phyloP scores from a whole-genome alignment of 1,140 invertebrate genomes.

The Drosophila setifemur region DNA sequence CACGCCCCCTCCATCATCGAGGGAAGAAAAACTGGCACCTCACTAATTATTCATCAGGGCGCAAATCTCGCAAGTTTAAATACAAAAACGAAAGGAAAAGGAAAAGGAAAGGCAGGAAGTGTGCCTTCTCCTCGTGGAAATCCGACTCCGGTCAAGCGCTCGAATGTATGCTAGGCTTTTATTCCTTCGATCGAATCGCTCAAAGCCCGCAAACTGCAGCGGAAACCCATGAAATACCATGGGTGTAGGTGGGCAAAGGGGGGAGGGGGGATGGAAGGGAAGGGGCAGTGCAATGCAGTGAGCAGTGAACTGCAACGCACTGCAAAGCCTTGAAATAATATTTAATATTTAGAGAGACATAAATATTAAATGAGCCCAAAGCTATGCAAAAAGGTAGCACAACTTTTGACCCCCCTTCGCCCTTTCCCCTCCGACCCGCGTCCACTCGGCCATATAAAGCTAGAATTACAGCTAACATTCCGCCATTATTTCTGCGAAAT shows the following conservation, averaged over 20 bases:
- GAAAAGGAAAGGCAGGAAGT: slow-evolving; percentile 50
- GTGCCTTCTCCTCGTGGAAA: neutral
- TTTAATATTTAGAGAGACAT: slow-evolving; percentile 83
- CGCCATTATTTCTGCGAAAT: slow-evolving; percentile 50
- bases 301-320: slow-evolving; percentile 32
- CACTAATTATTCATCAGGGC: slow-evolving; percentile 51
- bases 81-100: slow-evolving; percentile 51
- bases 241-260: neutral
- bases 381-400: slow-evolving; percentile 77
- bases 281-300: too few relatives aligned
- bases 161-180: slow-evolving; percentile 71
- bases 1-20: slow-evolving; percentile 19
- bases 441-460: slow-evolving; percentile 39
- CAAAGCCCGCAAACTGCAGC: slow-evolving; percentile 28
- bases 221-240: slow-evolving; percentile 25
- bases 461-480: slow-evolving; percentile 78
- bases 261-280: neutral
- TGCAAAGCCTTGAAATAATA: slow-evolving; percentile 82
- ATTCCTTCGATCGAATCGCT: slow-evolving; percentile 55
- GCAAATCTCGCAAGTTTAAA: slow-evolving; percentile 67
- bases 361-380: slow-evolving; percentile 82
- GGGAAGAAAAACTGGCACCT: slow-evolving; percentile 4
- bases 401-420: slow-evolving; percentile 31
- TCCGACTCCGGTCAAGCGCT: slow-evolving; percentile 59
- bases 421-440: neutral